phyloP scores from a whole-genome alignment of 2,888 invertebrate genomes.

The Peribatodes rhomboidaria region DNA sequence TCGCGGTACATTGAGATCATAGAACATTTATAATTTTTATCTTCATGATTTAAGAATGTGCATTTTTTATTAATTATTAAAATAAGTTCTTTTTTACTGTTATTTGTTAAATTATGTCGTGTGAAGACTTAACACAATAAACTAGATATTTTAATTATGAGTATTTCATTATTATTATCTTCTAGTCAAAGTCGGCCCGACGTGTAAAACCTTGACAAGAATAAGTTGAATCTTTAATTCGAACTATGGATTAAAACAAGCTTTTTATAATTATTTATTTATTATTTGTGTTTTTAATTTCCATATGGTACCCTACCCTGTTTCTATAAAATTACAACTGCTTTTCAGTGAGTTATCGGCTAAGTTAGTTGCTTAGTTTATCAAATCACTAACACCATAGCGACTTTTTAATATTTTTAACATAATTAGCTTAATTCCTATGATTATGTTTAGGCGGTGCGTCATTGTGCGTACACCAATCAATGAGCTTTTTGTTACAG shows the following conservation, averaged over 20 bases:
- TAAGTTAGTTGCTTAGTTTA: no score
- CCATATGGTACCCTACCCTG: constrained; percentile 33
- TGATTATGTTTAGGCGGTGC: background rate
- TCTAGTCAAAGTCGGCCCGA: background rate
- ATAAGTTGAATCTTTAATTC: background rate
- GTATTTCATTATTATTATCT: constrained; percentile 10
- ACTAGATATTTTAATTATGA: constrained; percentile 12
- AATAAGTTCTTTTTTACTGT: background rate
- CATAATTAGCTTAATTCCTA: background rate
- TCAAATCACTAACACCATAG: no score
- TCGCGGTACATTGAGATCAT: background rate
- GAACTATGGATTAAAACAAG: constrained; percentile 42
- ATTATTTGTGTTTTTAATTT: constrained; percentile 39
- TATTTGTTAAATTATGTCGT: background rate
- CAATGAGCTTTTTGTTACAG: background rate
- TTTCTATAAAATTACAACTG: constrained; percentile 24
- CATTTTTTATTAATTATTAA: background rate
- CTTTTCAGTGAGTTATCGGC: background rate
- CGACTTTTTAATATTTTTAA: background rate
- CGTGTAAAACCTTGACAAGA: background rate
- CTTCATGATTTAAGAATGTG: background rate
- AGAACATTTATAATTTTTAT: background rate
- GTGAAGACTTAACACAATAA: constrained; percentile 26
- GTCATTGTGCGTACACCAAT: background rate
- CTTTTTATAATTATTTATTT: constrained; percentile 62